A percentile compares a stretch with the other conserved stretches of the same genome.
Evolutionary conservation across 2,797 vertebrate species (phyloP).

Genomic region (Mus spretus): DNA sequence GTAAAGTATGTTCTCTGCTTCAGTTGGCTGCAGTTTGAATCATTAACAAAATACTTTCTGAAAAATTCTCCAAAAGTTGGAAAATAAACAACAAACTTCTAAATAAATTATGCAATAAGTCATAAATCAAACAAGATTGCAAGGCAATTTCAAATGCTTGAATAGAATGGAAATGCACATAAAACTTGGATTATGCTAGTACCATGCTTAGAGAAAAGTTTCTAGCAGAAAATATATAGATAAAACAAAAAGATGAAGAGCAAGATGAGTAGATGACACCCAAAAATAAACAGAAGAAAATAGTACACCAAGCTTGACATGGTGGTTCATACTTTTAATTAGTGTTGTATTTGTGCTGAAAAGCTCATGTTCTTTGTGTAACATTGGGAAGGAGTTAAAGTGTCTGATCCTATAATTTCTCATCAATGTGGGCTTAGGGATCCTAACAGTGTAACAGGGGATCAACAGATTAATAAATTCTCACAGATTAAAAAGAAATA

Average conservation of each 20-base stretch:
- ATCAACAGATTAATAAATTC: not conserved
- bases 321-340: not conserved
- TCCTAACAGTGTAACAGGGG: not conserved
- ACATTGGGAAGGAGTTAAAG: not conserved
- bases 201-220: not conserved
- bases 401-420: not conserved
- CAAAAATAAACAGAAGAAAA: not conserved
- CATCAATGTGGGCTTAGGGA: not conserved
- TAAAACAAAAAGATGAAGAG: not conserved
- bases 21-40: not conserved
- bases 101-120: not conserved
- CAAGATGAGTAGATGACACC: not conserved
- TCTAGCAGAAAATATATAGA: not conserved
- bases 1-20: not conserved
- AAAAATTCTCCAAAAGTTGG: slow-evolving; percentile 14
- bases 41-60: not conserved
- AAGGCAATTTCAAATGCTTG: not conserved
- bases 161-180: slow-evolving; percentile 43
- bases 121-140: not conserved
- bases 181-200: not conserved
- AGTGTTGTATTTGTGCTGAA: not conserved
- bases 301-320: not conserved
- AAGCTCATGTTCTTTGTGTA: not conserved
- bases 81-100: not conserved
- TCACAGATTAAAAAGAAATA: not conserved